Percentiles rank a stretch among this genome's conserved stretches.
Conservation (phyloP, 2,797 vertebrate species). For the Myoxocephalus aenaeus region DNA sequence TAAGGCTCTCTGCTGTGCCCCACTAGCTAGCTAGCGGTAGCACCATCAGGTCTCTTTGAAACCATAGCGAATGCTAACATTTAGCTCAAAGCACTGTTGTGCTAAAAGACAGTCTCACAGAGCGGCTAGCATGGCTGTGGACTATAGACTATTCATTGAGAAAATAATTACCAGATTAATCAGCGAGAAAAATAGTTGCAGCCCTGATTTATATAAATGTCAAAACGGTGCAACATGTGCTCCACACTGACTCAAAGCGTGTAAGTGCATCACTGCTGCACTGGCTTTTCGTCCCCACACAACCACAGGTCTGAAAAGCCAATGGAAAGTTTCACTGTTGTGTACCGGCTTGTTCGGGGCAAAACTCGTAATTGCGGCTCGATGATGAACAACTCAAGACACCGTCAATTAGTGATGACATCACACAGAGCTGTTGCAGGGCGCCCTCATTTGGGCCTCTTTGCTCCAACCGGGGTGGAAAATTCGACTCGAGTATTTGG, state of each 20-base stretch:
- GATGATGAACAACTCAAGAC: neutral
- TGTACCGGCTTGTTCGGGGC: neutral
- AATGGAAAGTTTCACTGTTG: neutral
- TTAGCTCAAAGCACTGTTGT: neutral
- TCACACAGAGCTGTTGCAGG: neutral
- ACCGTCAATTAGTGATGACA: constrained; percentile 16
- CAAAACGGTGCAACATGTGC: neutral
- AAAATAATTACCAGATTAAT: neutral
- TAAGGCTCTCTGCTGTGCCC: neutral
- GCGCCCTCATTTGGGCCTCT: neutral
- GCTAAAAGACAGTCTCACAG: neutral
- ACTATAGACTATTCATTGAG: neutral
- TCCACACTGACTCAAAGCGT: neutral
- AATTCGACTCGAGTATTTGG: constrained; percentile 6
- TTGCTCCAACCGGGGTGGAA: constrained; percentile 14
- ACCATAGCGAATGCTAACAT: neutral
- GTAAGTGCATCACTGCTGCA: neutral
- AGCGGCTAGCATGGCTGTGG: neutral
- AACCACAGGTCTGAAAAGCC: neutral
- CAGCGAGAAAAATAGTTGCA: neutral
- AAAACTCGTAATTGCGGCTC: neutral
- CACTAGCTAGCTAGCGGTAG: neutral
- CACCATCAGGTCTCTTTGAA: too few species aligned
- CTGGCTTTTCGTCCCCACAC: neutral
- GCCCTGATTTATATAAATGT: too few species aligned